Percentiles rank a stretch among this genome's conserved stretches.
phyloP scores from a whole-genome alignment of 2,797 vertebrate genomes.

The Pempheris klunzingeri region DNA sequence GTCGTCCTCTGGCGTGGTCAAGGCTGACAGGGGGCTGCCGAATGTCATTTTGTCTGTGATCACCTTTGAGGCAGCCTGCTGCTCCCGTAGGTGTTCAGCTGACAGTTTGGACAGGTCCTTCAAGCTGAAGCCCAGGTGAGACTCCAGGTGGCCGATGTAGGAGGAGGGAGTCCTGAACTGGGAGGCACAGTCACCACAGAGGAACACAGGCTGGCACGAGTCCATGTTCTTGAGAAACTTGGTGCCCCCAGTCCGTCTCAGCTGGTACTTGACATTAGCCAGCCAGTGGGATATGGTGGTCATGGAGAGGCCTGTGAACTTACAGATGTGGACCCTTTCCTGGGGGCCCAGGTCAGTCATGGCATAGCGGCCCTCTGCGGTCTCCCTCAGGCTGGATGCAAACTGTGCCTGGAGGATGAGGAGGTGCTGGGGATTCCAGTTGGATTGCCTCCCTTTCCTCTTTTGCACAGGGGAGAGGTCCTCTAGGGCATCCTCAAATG shows the following conservation, averaged over 20 bases:
- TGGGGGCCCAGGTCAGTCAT: conserved; percentile 99
- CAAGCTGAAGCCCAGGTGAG: conserved; percentile 98
- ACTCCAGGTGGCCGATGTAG: conserved; percentile 98
- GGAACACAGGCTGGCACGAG: conserved; percentile 99
- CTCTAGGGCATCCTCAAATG: conserved; percentile 96
- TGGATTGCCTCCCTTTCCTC: conserved; percentile 98
- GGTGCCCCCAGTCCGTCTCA: conserved; percentile 99
- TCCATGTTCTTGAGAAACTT: conserved; percentile 99
- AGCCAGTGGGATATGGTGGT: conserved; percentile 99
- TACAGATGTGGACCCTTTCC: conserved; percentile 99
- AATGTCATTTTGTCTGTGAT: conserved; percentile 95
- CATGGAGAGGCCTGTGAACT: conserved; percentile 99
- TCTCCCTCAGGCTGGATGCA: conserved; percentile 96
- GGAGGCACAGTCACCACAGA: conserved; percentile 99
- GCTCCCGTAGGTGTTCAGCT: conserved; percentile 96
- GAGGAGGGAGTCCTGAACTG: conserved; percentile 99
- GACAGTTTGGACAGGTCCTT: conserved; percentile 99
- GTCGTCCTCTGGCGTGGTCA: conserved; percentile 92
- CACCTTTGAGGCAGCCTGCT: conserved; percentile 97
- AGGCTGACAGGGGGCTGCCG: conserved; percentile 89
- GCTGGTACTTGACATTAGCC: conserved; percentile 99
- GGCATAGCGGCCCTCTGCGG: conserved; percentile 95
- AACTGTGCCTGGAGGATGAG: conserved; percentile 99
- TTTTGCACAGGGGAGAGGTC: conserved; percentile 97
- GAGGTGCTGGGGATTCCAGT: conserved; percentile 99